Percentiles rank a stretch among this genome's conserved stretches.
Conservation (phyloP, 2,113 vertebrate genomes). For the Dicentrarchus labrax region DNA sequence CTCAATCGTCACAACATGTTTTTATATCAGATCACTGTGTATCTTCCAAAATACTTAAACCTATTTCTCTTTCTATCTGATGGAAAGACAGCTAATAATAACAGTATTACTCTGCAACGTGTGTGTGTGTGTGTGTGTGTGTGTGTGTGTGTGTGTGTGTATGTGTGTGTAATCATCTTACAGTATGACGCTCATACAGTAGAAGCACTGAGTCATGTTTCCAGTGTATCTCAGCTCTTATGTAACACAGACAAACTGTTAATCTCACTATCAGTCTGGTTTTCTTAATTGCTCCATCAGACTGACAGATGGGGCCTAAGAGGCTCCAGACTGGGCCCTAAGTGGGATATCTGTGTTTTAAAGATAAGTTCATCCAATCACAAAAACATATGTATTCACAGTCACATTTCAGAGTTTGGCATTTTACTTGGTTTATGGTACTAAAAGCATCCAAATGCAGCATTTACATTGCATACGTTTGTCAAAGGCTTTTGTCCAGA, state of each 20-base stretch:
- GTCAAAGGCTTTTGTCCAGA: no score
- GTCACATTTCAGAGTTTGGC: not conserved
- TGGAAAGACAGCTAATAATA: slow-evolving; percentile 19
- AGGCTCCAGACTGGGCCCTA: not conserved
- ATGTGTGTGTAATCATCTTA: slow-evolving; percentile 62
- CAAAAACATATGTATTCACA: not conserved
- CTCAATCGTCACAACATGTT: no score
- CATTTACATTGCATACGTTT: not conserved
- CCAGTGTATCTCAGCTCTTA: slow-evolving; percentile 44
- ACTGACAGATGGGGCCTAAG: not conserved
- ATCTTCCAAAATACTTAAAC: no score
- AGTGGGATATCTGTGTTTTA: not conserved
- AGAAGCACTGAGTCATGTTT: slow-evolving; percentile 54
- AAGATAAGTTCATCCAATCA: not conserved
- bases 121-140: slow-evolving; percentile 3
- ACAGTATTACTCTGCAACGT: slow-evolving; percentile 32
- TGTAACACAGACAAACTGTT: slow-evolving; percentile 32
- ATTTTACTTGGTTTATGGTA: slow-evolving; percentile 1
- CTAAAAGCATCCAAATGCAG: not conserved
- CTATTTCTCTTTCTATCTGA: not conserved
- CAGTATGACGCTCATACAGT: slow-evolving; percentile 29
- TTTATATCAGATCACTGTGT: no score
- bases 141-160: slow-evolving; percentile 27
- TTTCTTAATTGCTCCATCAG: not conserved
- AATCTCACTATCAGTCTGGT: not conserved